Evolutionary conservation across 1,140 invertebrate genomes (phyloP).

Genomic region (Lepidotrigona ventralis): DNA sequence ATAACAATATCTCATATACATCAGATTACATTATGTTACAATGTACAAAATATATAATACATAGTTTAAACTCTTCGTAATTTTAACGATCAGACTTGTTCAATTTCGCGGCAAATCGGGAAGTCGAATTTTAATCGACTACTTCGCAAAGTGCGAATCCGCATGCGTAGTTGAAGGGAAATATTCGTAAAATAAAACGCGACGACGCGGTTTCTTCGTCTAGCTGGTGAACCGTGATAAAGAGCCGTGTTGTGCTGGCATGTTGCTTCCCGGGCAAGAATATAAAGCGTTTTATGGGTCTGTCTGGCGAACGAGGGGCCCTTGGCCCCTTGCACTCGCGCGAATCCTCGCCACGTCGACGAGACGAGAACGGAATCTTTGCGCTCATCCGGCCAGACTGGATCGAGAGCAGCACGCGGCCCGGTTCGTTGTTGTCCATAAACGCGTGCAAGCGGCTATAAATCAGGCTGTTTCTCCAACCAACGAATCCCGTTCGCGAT

Average conservation of each 20-base stretch:
- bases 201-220: too few relatives aligned
- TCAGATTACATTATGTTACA: too few relatives aligned
- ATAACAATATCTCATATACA: too few relatives aligned
- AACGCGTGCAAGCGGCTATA: constrained; percentile 46
- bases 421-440: constrained; percentile 34
- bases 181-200: too few relatives aligned
- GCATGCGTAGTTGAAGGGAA: too few relatives aligned
- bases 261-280: constrained; percentile 40
- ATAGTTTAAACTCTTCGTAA: too few relatives aligned
- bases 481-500: constrained; percentile 48
- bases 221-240: too few relatives aligned
- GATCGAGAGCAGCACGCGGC: constrained; percentile 44
- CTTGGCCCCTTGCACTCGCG: constrained; percentile 45
- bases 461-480: constrained; percentile 40
- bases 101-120: too few relatives aligned
- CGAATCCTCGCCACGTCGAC: neutral
- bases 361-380: constrained; percentile 44
- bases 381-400: constrained; percentile 40
- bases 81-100: too few relatives aligned
- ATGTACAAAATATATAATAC: too few relatives aligned
- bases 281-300: constrained; percentile 65
- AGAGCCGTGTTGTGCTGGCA: neutral
- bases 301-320: constrained; percentile 49
- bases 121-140: too few relatives aligned
- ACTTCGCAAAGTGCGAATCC: too few relatives aligned